Base-by-base conservation (phyloP, 2,797 vertebrate species). In the Pipistrellus kuhlii region DNA sequence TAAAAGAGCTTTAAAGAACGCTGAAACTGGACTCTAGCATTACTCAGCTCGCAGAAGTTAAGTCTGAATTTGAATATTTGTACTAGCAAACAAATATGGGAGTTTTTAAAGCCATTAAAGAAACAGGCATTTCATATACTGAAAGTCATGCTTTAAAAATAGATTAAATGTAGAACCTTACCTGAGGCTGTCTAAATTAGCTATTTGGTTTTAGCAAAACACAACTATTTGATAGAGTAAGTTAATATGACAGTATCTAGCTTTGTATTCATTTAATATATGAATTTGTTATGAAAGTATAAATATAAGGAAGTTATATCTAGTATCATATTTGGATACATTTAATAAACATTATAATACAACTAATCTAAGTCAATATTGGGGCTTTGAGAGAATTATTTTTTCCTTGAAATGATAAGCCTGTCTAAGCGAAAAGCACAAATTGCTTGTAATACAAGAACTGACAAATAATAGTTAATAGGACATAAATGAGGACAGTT, bases 11-110 rank as follows among this genome's bases (percentile, higher is more conserved):
- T 85, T 68, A 90, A 81, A 66, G n/a, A 78, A 62, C 51, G 30
- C 51, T 90, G 30, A 75, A 85, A 53, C 6, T 92, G 32, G 15
- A 32, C 53, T 62, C 21, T 69, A 30, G 20, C 30, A 48, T 71
- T 84, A 66, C 12, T 66, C 10, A 44, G 20, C 6, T 59, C 1
- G 17, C 38, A 68, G 38, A 88, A 86, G 76, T 93, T 88, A 78
- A 64, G 44, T 81, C 73, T 32, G 21, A 96, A 51, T 93, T 82
- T 92, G 38, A 62, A 90, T 91, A 85, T 66, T 83, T 92, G 80
- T 88, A 91, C 27, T 51, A 46, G 71, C 18, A 84, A 83, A 85
- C 25, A 66, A 82, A 85, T 44, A 69, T 38, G 8, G 2, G 64
- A 35, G 17, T 71, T 87, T 68, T 46, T 66, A 44, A 83, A 46